These are phyloP conservation scores for Cylindroiulus punctatus DNA, from an alignment of 2,888 invertebrate species.

Conservation along the genomic window DNA sequence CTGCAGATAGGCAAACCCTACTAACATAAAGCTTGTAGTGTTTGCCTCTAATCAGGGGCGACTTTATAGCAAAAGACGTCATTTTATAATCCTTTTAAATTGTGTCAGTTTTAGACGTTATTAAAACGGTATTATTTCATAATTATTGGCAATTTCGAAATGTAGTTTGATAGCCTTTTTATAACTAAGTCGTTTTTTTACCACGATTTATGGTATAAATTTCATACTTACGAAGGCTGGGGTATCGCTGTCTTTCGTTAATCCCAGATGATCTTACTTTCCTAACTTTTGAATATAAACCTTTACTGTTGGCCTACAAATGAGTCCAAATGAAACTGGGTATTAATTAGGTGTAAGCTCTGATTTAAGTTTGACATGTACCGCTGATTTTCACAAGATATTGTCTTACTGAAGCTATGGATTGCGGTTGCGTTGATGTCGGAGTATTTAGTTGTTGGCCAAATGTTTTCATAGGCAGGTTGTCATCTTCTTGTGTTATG, in stretches of 20 bases:
- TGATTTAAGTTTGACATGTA: neutral
- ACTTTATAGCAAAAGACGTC: too few species aligned
- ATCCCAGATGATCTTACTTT: constrained; percentile 45
- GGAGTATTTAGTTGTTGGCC: constrained; percentile 53
- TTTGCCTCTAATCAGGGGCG: neutral
- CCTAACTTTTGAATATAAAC: constrained; percentile 56
- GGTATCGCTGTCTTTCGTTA: constrained; percentile 52
- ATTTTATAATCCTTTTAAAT: neutral
- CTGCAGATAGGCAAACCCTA: too few species aligned
- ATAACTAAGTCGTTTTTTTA: too few species aligned
- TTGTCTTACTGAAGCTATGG: constrained; percentile 45
- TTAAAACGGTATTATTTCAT: too few species aligned
- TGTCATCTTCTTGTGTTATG: constrained; percentile 39
- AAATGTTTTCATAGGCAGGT: constrained; percentile 54
- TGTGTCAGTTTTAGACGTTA: neutral
- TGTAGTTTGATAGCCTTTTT: too few species aligned
- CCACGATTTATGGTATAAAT: neutral
- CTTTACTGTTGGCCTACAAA: constrained; percentile 51
- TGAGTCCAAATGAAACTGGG: neutral
- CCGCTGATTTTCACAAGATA: neutral
- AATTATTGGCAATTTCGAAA: neutral
- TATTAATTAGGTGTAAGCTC: neutral
- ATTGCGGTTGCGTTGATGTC: neutral
- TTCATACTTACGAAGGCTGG: constrained; percentile 53
- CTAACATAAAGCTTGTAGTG: too few species aligned